Evolutionary conservation across 53 echinoderm and acorn worm genomes (phyloP).

Genomic region (Henricia sp.): DNA sequence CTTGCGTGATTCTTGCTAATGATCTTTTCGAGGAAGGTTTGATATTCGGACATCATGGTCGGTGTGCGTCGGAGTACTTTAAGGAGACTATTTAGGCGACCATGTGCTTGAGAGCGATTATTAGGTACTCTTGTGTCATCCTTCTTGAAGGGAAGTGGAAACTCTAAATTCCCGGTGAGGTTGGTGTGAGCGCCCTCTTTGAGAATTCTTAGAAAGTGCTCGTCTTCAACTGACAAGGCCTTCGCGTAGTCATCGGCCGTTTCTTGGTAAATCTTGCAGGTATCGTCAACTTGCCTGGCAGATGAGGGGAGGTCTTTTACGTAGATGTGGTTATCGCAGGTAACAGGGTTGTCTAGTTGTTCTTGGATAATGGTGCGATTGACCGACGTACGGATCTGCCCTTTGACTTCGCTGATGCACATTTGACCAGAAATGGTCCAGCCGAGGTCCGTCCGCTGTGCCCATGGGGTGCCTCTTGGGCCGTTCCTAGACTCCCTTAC

Average conservation of each 20-base stretch:
- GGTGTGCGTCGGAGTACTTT: conserved; percentile 12
- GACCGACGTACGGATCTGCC: conserved; percentile 15
- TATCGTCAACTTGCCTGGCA: too few species aligned
- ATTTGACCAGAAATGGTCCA: conserved; percentile 70
- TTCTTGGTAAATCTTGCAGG: background rate
- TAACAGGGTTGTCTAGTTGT: too few species aligned
- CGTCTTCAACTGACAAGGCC: conserved; percentile 48
- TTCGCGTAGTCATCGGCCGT: background rate
- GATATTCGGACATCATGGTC: conserved; percentile 22
- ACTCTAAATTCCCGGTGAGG: conserved; percentile 35
- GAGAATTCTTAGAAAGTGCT: conserved; percentile 28
- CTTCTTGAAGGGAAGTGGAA: conserved; percentile 12
- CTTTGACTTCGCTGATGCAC: conserved; percentile 26
- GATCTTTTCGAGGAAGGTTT: conserved; percentile 6
- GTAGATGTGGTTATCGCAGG: conserved; percentile 54
- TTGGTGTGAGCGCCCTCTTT: conserved; percentile 53
- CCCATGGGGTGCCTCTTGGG: conserved; percentile 66
- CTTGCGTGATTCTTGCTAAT: conserved; percentile 22
- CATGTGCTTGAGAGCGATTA: conserved; percentile 1
- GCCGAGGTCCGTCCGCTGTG: conserved; percentile 64
- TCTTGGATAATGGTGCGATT: conserved; percentile 38
- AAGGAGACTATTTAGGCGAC: background rate
- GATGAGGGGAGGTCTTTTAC: conserved; percentile 14
- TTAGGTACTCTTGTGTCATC: conserved; percentile 12
- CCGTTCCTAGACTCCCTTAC: conserved; percentile 65